These are phyloP conservation scores for Steinernema feltiae DNA, from an alignment of 1,140 invertebrate genomes.

Conservation along the genomic window DNA sequence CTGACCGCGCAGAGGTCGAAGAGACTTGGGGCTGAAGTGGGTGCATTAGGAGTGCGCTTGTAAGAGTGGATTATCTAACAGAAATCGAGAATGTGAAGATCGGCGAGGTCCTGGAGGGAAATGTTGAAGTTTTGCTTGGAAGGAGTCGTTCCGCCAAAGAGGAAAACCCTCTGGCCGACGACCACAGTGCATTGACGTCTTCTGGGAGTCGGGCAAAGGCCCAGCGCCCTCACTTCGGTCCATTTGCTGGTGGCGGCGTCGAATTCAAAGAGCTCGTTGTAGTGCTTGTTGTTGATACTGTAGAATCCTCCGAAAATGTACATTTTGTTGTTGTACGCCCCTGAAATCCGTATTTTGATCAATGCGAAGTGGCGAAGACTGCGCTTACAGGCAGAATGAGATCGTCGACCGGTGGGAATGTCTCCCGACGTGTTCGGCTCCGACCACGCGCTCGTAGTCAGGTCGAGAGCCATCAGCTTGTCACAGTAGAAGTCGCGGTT, in stretches of 20 bases:
- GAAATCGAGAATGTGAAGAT: slow-evolving; percentile 29
- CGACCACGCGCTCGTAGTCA: slow-evolving; percentile 68
- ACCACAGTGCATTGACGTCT: slow-evolving; percentile 73
- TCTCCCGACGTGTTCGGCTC: slow-evolving; percentile 62
- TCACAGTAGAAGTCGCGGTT: slow-evolving; percentile 71
- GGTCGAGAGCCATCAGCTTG: slow-evolving; percentile 71
- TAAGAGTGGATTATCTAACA: not conserved
- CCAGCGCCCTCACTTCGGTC: slow-evolving; percentile 39
- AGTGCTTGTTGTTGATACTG: slow-evolving; percentile 69
- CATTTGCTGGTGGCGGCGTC: slow-evolving; percentile 56
- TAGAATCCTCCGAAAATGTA: slow-evolving; percentile 84
- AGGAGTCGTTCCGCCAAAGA: slow-evolving; percentile 76
- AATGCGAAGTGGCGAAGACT: slow-evolving; percentile 27
- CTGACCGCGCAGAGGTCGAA: not conserved
- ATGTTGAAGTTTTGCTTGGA: not conserved
- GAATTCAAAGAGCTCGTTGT: slow-evolving; percentile 74
- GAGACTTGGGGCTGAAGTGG: slow-evolving; percentile 9
- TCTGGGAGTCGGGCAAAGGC: slow-evolving; percentile 64
- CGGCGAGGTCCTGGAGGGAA: slow-evolving; percentile 22
- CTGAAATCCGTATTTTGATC: slow-evolving; percentile 62
- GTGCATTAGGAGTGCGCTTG: not conserved
- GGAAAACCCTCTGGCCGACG: slow-evolving; percentile 68
- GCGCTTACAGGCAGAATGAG: slow-evolving; percentile 76
- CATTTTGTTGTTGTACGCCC: slow-evolving; percentile 70
- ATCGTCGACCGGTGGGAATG: slow-evolving; percentile 69